Conservation (phyloP, 1,140 invertebrate genomes). For the Drosophila cardini region DNA sequence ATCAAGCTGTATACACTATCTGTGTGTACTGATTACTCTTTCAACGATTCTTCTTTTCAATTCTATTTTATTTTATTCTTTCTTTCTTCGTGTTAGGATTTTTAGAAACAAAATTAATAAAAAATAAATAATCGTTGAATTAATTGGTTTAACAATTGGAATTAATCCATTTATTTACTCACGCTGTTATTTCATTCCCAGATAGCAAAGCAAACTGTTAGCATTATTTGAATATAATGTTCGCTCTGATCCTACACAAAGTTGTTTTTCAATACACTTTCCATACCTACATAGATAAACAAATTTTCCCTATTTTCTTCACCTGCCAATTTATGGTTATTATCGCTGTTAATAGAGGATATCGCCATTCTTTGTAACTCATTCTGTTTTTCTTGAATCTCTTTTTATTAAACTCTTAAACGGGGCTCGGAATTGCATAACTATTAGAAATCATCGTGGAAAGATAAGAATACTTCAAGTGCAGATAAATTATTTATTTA, state of each 20-base stretch:
- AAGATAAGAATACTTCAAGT: too few relatives aligned
- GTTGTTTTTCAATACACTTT: neutral
- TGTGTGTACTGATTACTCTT: slow-evolving; percentile 24
- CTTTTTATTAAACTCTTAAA: neutral
- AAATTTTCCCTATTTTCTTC: neutral
- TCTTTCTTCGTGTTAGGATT: neutral
- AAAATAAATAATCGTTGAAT: neutral
- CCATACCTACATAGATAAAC: neutral
- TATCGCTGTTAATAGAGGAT: slow-evolving; percentile 14
- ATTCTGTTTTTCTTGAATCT: neutral
- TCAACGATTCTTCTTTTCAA: slow-evolving; percentile 10
- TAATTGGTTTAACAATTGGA: slow-evolving; percentile 6
- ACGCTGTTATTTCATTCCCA: slow-evolving; percentile 10
- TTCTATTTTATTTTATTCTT: slow-evolving; percentile 6
- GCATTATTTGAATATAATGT: slow-evolving; percentile 10
- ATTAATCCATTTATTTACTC: neutral
- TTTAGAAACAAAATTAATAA: neutral
- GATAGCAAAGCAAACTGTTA: slow-evolving; percentile 22
- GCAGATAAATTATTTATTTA: neutral
- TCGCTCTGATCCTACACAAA: slow-evolving; percentile 26
- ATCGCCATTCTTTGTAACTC: slow-evolving; percentile 6
- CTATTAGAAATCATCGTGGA: too few relatives aligned
- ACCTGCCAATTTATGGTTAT: neutral
- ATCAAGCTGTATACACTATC: slow-evolving; percentile 14
- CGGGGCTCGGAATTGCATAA: slow-evolving; percentile 3